Evolutionary conservation across 2,888 invertebrate species (phyloP).

Genomic region (Amaurobius ferox): DNA sequence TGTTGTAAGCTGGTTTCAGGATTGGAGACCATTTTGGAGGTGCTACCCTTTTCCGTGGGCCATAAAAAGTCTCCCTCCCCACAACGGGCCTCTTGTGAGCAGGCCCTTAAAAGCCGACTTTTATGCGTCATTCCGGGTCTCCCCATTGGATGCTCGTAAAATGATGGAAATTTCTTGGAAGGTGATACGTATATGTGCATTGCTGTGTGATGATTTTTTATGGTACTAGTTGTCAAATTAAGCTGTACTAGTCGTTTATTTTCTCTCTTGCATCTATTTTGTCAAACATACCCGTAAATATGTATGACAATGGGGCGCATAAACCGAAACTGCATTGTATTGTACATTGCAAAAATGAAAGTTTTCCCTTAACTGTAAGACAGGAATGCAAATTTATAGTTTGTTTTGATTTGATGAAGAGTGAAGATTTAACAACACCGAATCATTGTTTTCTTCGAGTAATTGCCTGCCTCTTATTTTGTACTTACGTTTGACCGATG

Average conservation of each 20-base stretch:
- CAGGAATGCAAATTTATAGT: too few species aligned
- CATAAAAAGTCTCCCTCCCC: conserved; percentile 42
- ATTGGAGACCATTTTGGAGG: conserved; percentile 56
- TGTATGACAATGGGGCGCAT: too few species aligned
- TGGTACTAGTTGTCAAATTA: not conserved
- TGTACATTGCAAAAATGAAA: too few species aligned
- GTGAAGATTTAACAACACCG: too few species aligned
- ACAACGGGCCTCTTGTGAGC: conserved; percentile 12
- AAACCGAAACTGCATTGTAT: too few species aligned
- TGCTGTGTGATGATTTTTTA: not conserved
- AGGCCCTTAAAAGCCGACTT: conserved; percentile 28
- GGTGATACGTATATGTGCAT: not conserved
- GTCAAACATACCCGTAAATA: too few species aligned
- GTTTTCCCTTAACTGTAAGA: too few species aligned
- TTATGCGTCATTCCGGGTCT: conserved; percentile 51
- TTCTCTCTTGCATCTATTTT: too few species aligned
- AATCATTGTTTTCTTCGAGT: too few species aligned
- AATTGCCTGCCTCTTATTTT: too few species aligned
- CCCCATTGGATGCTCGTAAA: conserved; percentile 40
- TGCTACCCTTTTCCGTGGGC: conserved; percentile 30
- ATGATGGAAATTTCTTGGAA: conserved; percentile 1
- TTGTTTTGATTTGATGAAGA: too few species aligned
- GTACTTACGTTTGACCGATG: too few species aligned
- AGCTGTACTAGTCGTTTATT: not conserved
- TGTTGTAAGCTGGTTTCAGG: conserved; percentile 50